phyloP scores from a whole-genome alignment of 2,797 vertebrate species.

The Lepidocolaptes lacrymiger region DNA sequence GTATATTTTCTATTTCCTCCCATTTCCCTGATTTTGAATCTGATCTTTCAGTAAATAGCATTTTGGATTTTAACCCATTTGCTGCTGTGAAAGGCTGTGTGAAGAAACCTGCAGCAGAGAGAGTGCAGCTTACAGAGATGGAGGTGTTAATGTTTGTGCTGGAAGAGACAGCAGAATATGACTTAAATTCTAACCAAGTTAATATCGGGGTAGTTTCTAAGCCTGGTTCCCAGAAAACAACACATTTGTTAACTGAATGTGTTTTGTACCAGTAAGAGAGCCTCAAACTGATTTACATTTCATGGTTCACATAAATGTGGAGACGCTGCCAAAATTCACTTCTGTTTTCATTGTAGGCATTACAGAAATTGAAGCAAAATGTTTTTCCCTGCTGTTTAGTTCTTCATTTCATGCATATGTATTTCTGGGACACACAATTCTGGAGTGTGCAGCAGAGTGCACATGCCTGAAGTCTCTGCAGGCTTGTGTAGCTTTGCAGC shows the following conservation, averaged over 20 bases:
- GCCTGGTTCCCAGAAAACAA: background rate
- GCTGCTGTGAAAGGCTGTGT: background rate
- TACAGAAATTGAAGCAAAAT: background rate
- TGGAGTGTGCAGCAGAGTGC: background rate
- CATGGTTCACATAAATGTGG: background rate
- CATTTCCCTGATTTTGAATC: background rate
- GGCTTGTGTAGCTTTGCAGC: background rate
- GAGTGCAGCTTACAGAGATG: background rate
- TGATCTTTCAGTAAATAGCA: background rate
- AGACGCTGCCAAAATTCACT: background rate
- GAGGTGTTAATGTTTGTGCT: background rate
- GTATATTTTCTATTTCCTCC: background rate
- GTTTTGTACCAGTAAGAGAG: background rate
- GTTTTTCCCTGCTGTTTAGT: background rate
- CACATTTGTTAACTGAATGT: background rate
- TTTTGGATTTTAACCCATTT: background rate
- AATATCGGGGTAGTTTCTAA: background rate
- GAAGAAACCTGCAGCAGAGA: background rate
- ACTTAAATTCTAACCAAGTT: background rate
- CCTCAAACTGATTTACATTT: conserved; percentile 15
- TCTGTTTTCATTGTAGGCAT: background rate
- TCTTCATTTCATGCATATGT: background rate
- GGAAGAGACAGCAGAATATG: background rate
- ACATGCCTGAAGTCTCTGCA: background rate
- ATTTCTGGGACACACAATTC: background rate